Percentiles rank a stretch among this genome's conserved stretches.
Evolutionary conservation across 2,113 vertebrate genomes (phyloP).

Genomic region (Megaceryle torquata): DNA sequence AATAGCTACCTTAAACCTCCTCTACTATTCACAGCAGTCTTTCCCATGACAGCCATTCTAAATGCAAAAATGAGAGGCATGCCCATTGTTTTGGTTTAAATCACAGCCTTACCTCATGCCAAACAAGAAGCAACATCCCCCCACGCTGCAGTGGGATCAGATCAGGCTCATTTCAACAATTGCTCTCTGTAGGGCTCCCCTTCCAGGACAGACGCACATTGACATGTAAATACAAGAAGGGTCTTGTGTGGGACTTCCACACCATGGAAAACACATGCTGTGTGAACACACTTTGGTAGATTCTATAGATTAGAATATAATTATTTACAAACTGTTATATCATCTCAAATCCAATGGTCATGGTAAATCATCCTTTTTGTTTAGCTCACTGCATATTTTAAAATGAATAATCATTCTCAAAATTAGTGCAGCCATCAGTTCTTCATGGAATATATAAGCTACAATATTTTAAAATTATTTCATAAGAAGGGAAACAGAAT

Average conservation of each 20-base stretch:
- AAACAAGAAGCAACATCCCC: not conserved
- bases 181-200: not conserved
- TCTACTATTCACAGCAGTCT: not conserved
- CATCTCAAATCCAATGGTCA: not conserved
- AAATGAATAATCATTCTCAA: not conserved
- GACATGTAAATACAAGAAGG: not conserved
- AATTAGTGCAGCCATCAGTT: not conserved
- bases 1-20: not conserved
- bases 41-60: not conserved
- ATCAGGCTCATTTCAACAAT: not conserved
- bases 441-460: not conserved
- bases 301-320: not conserved
- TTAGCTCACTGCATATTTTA: not conserved
- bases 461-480: not conserved
- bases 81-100: not conserved
- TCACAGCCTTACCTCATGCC: not conserved
- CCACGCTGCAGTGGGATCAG: not conserved
- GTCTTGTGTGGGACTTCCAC: not conserved
- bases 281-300: not conserved
- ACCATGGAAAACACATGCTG: fast-evolving
- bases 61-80: not conserved
- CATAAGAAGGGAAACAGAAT: not conserved
- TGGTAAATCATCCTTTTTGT: not conserved
- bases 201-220: not conserved
- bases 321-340: not conserved